These are phyloP conservation scores for Aulostomus chinensis DNA, from an alignment of 2,797 vertebrate genomes.

Conservation along the genomic window DNA sequence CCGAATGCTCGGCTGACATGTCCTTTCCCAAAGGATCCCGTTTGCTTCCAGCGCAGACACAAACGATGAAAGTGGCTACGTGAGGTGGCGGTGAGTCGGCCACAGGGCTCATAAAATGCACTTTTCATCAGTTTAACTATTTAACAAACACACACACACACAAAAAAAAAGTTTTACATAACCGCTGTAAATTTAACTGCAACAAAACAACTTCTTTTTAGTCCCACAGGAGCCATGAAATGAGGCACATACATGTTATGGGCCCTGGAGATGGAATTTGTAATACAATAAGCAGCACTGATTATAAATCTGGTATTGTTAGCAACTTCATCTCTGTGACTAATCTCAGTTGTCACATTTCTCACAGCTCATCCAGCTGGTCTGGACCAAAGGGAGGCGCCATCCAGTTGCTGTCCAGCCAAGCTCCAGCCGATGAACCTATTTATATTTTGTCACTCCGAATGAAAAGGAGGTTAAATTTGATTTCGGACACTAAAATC, in stretches of 20 bases:
- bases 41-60: constrained; percentile 26
- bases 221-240: too few relatives aligned
- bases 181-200: constrained; percentile 19
- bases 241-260: constrained; percentile 1
- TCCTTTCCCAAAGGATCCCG: constrained; percentile 14
- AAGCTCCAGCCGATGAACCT: neutral
- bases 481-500: constrained; percentile 2
- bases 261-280: constrained; percentile 24
- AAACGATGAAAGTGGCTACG: constrained; percentile 28
- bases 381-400: constrained; percentile 52
- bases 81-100: constrained; percentile 22
- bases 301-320: constrained; percentile 14
- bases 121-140: constrained; percentile 34
- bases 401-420: constrained; percentile 14
- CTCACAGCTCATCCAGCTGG: constrained; percentile 1
- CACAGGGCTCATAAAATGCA: constrained; percentile 33
- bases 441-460: constrained; percentile 7
- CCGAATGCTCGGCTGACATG: constrained; percentile 26
- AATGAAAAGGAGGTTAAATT: neutral
- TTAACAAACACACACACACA: constrained; percentile 6
- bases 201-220: constrained; percentile 5
- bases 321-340: constrained; percentile 3
- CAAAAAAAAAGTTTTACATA: constrained; percentile 30
- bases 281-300: constrained; percentile 7
- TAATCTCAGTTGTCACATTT: constrained; percentile 20